These are phyloP conservation scores for Oreochromis spilurus DNA, from an alignment of 2,113 vertebrate genomes.

Conservation along the genomic window DNA sequence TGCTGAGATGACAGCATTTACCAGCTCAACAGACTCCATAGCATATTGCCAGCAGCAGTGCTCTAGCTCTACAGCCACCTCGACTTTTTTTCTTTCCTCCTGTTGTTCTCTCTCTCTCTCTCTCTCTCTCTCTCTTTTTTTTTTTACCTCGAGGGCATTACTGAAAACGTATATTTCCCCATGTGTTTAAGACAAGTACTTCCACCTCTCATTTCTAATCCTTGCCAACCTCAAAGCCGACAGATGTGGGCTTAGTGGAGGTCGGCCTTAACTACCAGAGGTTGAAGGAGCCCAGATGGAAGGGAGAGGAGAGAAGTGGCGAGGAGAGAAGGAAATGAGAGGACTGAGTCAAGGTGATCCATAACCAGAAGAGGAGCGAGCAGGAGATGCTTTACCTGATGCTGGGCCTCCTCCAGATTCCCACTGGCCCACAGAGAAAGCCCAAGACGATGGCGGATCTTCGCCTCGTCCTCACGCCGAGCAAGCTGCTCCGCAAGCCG, in stretches of 20 bases:
- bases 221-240: background rate
- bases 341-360: constrained; percentile 6
- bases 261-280: constrained; percentile 36
- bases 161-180: background rate
- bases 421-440: constrained; percentile 93
- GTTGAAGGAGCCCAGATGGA: constrained; percentile 11
- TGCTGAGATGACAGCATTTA: constrained; percentile 52
- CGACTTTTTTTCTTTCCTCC: background rate
- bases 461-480: constrained; percentile 91
- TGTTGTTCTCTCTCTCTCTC: background rate
- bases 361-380: background rate
- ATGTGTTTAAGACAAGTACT: background rate
- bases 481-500: constrained; percentile 91
- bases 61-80: background rate
- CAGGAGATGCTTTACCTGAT: constrained; percentile 76
- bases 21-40: constrained; percentile 26
- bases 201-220: constrained; percentile 13
- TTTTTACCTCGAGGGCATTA: background rate
- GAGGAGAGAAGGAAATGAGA: background rate
- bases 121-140: background rate
- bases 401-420: constrained; percentile 90
- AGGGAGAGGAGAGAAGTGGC: background rate
- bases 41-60: constrained; percentile 19
- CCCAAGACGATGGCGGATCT: constrained; percentile 90
- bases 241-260: constrained; percentile 44